Base-by-base conservation (phyloP, 2,797 vertebrate genomes). In the Coregonus suidteri region DNA sequence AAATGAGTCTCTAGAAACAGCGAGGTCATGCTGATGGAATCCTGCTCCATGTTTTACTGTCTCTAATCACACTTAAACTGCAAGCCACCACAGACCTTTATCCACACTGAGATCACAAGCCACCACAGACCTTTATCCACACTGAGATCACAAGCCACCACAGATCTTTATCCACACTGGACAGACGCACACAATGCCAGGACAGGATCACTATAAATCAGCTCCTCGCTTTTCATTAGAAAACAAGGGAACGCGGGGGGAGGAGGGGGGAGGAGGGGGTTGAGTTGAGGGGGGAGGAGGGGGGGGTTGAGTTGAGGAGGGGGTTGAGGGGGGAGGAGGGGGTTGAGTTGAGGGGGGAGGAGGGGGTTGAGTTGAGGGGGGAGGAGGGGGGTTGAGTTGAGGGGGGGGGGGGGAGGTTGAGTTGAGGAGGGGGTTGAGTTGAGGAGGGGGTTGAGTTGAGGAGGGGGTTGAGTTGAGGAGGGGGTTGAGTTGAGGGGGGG, bases 11-110 rank as follows among this genome's bases (percentile, higher is more conserved):
- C 18, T 67, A 59, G 73, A 81, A 3, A 53, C 75, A 65, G 47
- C 47, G 6, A 1, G 20, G 25, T 81, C 80, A 82, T 75, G 56
- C 79, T 75, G 20, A 34, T 72, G 79, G 84, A 80, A 78, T 87
- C 41, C 41, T 41, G 41, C 7, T 41, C 78, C 56, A 41, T 73
- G 73, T 84, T 84, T 77, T 64, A 67, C 71, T 20, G 77, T 73
- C 79, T 83, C 79, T 83, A 25, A 25, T 25, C 25, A 25, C 25
- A 25, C 25, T 25, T 25, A 25, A 25, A 25, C 25, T 25, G 25
- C 25, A 25, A 25, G 25, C 25, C 25, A 25, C 25, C 25, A 25
- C 25, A 25, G 25, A 25, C 25, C 25, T 25, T 25, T 34, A 84
- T 87, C 79, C 71, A 41, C 52, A 41, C 20, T 16, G 15, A 14